phyloP scores from a whole-genome alignment of 2,888 invertebrate genomes.

The Scaptomyza caliginosa region DNA sequence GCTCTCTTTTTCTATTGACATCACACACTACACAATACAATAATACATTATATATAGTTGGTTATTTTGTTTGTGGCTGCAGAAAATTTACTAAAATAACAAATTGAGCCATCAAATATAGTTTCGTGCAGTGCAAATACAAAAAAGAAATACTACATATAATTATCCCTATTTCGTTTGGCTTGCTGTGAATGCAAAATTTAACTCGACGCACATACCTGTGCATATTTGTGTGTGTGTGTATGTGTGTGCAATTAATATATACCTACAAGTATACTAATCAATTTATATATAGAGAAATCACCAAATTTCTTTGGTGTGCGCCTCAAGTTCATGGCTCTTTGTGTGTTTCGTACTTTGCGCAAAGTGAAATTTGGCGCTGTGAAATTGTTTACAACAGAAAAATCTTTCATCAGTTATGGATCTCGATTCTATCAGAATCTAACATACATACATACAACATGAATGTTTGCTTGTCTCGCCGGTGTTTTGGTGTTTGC shows the following conservation, averaged over 20 bases:
- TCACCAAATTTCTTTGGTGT: constrained; percentile 24
- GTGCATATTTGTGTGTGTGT: not conserved
- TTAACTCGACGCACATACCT: constrained; percentile 8
- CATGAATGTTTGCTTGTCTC: not conserved
- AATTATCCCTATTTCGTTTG: constrained; percentile 12
- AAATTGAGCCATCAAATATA: constrained; percentile 13
- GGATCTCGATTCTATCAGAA: constrained; percentile 2
- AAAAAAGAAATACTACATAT: constrained; percentile 8
- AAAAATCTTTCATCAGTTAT: constrained; percentile 6
- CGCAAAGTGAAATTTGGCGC: constrained; percentile 52
- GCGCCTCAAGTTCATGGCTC: constrained; percentile 67
- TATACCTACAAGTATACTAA: constrained; percentile 22
- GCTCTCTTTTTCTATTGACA: constrained; percentile 55
- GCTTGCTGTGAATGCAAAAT: constrained; percentile 23
- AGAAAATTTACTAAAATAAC: constrained; percentile 48
- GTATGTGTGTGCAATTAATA: not conserved
- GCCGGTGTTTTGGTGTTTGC: not conserved
- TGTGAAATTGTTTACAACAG: constrained; percentile 38
- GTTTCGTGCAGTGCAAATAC: constrained; percentile 24
- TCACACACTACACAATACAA: constrained; percentile 41
- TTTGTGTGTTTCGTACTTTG: constrained; percentile 53
- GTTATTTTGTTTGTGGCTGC: constrained; percentile 44
- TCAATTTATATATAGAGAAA: constrained; percentile 47
- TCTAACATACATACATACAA: not conserved
- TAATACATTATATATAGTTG: constrained; percentile 49